Base-by-base conservation (phyloP, 92 coral and sea anemone genomes). In the Heliopora coerulea region DNA sequence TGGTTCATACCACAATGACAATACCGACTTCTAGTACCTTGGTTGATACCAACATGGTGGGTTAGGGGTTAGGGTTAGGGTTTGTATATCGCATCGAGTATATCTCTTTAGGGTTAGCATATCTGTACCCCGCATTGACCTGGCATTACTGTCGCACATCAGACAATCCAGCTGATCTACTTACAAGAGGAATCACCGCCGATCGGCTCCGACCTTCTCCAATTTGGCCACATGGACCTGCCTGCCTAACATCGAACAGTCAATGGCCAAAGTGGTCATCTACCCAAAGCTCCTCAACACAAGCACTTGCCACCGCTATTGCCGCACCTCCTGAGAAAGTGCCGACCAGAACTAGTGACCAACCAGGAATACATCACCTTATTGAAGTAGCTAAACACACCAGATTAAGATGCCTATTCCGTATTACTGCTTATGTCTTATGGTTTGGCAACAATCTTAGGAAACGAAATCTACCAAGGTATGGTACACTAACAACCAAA, bases 91-190 rank as follows among this genome's bases (percentile, higher is more conserved):
- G n/a, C n/a, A n/a, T n/a, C n/a, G n/a, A n/a, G n/a, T n/a, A n/a
- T n/a, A n/a, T n/a, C n/a, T n/a, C n/a, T n/a, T n/a, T n/a, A n/a
- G n/a, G n/a, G n/a, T n/a, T n/a, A n/a, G n/a, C n/a, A n/a, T n/a
- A n/a, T n/a, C n/a, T n/a, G n/a, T n/a, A n/a, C n/a, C n/a, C n/a
- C n/a, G n/a, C n/a, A n/a, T n/a, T n/a, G 52, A 1, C 19, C 56
- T 84, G 84, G 87, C 44, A 41, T 35, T 72, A 79, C 14, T 83
- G 84, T 60, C 84, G 84, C 34, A 76, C 82, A 21, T 20, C 56
- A 9, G 83, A 78, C 57, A 83, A 79, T 62, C 83, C 87, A 26
- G 78, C 83, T 17, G 35, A 68, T 49, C 69, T 83, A 3, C 75
- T 83, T 10, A 83, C 79, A 18, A 66, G 83, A 18, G 83, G 79